Percentiles rank a stretch among this genome's conserved stretches.
These are phyloP conservation scores for Notospermus geniculatus DNA, from an alignment of 1,140 invertebrate species.

Conservation along the genomic window DNA sequence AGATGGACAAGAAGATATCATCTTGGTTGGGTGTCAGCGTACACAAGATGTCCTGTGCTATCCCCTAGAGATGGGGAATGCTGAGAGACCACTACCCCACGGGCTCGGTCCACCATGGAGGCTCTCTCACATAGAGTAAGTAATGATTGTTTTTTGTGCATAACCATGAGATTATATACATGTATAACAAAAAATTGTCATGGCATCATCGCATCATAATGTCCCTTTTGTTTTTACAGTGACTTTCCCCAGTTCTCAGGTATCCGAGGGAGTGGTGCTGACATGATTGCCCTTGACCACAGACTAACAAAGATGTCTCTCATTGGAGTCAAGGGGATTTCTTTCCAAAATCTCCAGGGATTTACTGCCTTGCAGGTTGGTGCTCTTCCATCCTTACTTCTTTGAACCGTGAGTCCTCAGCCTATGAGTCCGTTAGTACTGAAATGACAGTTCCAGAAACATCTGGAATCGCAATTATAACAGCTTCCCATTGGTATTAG, in stretches of 20 bases:
- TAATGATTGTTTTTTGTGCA: not conserved
- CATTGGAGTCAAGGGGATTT: conserved; percentile 21
- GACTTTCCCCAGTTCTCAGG: conserved; percentile 20
- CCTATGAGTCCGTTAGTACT: too few species aligned
- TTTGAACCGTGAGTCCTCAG: too few species aligned
- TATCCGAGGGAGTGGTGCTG: conserved; percentile 14
- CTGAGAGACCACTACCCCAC: conserved; percentile 9
- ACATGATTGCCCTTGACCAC: conserved; percentile 8
- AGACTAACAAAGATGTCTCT: conserved; percentile 17
- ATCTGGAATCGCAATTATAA: too few species aligned
- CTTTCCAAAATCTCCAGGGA: not conserved
- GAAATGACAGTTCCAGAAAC: too few species aligned
- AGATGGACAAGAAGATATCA: conserved; percentile 14
- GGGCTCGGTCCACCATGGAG: conserved; percentile 21
- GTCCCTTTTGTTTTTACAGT: conserved; percentile 18
- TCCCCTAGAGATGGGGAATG: conserved; percentile 5
- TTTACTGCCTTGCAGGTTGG: conserved; percentile 17
- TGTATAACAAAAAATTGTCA: too few species aligned
- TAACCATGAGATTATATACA: too few species aligned
- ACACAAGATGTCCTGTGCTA: conserved; percentile 26
- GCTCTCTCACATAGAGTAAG: conserved; percentile 24
- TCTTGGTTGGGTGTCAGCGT: conserved; percentile 25
- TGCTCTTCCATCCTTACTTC: too few species aligned
- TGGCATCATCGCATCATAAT: too few species aligned
- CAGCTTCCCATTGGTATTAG: too few species aligned